Conservation (phyloP, 2,888 invertebrate genomes). For the Physocephala rufipes region DNA sequence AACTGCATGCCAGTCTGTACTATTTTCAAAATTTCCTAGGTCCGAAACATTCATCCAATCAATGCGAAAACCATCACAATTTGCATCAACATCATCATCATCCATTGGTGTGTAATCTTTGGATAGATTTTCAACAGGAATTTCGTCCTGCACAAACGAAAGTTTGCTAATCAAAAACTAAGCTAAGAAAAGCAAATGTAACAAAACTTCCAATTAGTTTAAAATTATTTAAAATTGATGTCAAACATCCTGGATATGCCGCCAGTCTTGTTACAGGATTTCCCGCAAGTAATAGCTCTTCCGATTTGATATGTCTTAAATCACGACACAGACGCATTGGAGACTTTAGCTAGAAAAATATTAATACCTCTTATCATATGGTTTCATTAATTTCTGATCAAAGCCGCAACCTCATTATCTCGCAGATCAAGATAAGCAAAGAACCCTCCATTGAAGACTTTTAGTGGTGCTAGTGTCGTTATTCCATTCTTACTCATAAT, state of each 20-base stretch:
- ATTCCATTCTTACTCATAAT: slow-evolving; percentile 54
- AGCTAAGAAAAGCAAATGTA: not conserved
- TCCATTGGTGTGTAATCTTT: slow-evolving; percentile 53
- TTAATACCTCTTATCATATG: not conserved
- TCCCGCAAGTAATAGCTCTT: slow-evolving; percentile 51
- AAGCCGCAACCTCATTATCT: slow-evolving; percentile 50
- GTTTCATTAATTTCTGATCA: not conserved
- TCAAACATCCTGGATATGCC: slow-evolving; percentile 56
- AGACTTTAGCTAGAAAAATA: slow-evolving; percentile 47
- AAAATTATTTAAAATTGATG: slow-evolving; percentile 54
- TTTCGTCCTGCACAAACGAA: slow-evolving; percentile 51
- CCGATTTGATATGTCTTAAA: slow-evolving; percentile 52
- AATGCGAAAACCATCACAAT: slow-evolving; percentile 49
- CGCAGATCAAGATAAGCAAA: slow-evolving; percentile 55
- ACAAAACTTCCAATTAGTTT: slow-evolving; percentile 49
- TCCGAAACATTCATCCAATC: slow-evolving; percentile 49
- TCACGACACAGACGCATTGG: slow-evolving; percentile 53
- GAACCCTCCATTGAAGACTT: slow-evolving; percentile 52
- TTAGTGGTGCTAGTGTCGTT: slow-evolving; percentile 51
- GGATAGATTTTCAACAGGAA: slow-evolving; percentile 55
- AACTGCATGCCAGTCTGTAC: slow-evolving; percentile 59
- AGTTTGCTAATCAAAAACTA: not conserved
- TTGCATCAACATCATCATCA: slow-evolving; percentile 51
- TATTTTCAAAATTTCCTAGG: slow-evolving; percentile 51
- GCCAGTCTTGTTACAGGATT: slow-evolving; percentile 55